Percentiles rank a stretch among this genome's conserved stretches.
Evolutionary conservation across 2,113 vertebrate species (phyloP).

Genomic region (Okapia johnstoni): DNA sequence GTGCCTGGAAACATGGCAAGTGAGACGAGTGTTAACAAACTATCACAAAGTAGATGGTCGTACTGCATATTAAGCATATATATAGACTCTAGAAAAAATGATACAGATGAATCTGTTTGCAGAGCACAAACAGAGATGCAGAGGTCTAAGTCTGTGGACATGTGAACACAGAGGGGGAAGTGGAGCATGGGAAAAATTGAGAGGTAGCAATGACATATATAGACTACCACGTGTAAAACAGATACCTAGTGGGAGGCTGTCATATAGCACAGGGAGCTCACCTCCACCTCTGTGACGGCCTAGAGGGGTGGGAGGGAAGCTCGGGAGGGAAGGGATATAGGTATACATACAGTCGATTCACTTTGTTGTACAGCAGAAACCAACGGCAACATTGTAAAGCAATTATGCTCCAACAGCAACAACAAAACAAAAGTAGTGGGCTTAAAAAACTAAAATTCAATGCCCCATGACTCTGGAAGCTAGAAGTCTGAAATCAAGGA

Average conservation of each 20-base stretch:
- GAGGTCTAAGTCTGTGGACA: background rate
- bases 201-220: background rate
- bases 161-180: background rate
- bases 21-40: accelerated
- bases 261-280: background rate
- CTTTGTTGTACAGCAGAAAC: background rate
- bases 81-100: background rate
- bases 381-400: background rate
- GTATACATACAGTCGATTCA: no score
- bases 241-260: background rate
- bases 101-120: background rate
- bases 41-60: background rate
- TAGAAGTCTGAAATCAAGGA: background rate
- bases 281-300: background rate
- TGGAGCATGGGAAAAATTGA: background rate
- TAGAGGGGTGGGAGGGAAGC: background rate
- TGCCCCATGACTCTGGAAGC: background rate
- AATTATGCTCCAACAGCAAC: background rate
- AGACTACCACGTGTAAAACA: background rate
- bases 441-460: no score
- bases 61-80: background rate
- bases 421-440: background rate
- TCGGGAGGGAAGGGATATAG: accelerated
- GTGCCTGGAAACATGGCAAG: no score
- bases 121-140: background rate